Conservation (phyloP, 2,797 vertebrate species). For the Schizopygopsis pylzovi region DNA sequence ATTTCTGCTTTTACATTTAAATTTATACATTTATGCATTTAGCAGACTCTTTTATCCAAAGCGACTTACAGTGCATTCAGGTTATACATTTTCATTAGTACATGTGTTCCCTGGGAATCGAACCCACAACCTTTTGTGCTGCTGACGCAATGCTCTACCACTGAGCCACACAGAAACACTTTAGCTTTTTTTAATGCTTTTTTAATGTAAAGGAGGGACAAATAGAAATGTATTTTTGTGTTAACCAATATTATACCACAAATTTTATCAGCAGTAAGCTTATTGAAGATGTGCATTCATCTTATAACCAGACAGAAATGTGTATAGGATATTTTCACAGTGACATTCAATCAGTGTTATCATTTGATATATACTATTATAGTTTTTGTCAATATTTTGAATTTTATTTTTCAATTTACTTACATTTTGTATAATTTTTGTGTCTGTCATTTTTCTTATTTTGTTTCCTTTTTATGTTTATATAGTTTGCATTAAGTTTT, state of each 20-base stretch:
- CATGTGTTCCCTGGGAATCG: no score
- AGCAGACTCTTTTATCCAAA: no score
- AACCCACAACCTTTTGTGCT: no score
- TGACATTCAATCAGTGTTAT: background rate
- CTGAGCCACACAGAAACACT: no score
- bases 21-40: no score
- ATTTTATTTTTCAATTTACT: background rate
- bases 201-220: background rate
- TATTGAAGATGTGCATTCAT: background rate
- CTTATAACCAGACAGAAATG: background rate
- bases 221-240: background rate
- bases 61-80: no score
- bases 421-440: no score
- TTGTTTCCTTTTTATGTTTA: background rate
- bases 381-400: background rate
- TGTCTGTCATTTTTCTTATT: background rate
- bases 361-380: background rate
- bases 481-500: background rate
- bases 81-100: no score
- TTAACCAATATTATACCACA: background rate
- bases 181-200: no score
- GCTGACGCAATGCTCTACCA: no score
- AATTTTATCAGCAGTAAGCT: background rate
- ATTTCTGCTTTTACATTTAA: no score
- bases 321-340: no score